Percentiles rank a stretch among this genome's conserved stretches.
Evolutionary conservation across 2,888 invertebrate species (phyloP).

Genomic region (Danaus chrysippus): DNA sequence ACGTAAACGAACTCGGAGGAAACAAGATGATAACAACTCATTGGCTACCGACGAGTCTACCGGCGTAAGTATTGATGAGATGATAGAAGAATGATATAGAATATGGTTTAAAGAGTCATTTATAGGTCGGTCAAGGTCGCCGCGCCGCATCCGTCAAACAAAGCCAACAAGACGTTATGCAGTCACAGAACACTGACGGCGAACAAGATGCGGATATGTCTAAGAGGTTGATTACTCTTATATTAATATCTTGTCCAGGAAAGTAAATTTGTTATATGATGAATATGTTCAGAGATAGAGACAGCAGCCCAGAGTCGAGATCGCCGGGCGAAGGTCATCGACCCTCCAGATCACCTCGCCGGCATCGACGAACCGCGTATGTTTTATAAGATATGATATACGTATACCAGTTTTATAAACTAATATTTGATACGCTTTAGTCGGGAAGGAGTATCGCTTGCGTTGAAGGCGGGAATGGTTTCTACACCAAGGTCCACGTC

Average conservation of each 20-base stretch:
- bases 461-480: conserved; percentile 61
- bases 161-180: conserved; percentile 53
- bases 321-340: conserved; percentile 36
- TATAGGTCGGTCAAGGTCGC: conserved; percentile 37
- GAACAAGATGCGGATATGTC: conserved; percentile 32
- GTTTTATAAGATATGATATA: conserved; percentile 18
- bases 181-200: conserved; percentile 36
- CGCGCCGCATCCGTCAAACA: conserved; percentile 49
- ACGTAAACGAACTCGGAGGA: conserved; percentile 53
- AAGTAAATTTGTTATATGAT: background rate
- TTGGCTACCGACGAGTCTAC: conserved; percentile 57
- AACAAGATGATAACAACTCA: conserved; percentile 55
- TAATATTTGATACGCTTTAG: conserved; percentile 39
- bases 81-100: background rate
- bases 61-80: conserved; percentile 52
- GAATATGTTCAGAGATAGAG: conserved; percentile 26
- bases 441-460: conserved; percentile 58
- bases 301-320: conserved; percentile 48
- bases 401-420: background rate
- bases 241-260: background rate
- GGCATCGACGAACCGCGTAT: conserved; percentile 51
- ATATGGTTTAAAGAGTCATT: background rate
- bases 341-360: conserved; percentile 48
- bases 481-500: conserved; percentile 61
- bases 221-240: conserved; percentile 40